Base-by-base conservation (phyloP, 2,113 vertebrate species). In the Miniopterus natalensis region DNA sequence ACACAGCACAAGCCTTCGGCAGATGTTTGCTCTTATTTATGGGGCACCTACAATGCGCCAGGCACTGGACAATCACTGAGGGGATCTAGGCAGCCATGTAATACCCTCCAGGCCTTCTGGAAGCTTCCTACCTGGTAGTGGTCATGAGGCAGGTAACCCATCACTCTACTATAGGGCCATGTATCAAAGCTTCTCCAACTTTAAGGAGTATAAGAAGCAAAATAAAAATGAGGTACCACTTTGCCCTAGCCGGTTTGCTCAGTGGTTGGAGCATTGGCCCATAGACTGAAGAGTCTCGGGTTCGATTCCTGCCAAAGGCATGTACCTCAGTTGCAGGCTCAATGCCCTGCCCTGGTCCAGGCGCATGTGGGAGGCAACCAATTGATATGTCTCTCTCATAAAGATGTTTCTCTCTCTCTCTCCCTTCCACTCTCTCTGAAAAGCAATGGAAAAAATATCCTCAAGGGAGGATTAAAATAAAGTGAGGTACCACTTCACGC, bases 81-180 rank as follows among this genome's bases (percentile, higher is more conserved):
- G 53, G 31, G 23, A 18, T 10, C n/a, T 23, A 42, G 55, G 81
- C 42, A 70, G 45, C 21, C 21, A 21, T 4, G n/a, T 29, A 42
- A 11, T 23, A 0, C 20, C 1, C 7, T 65, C 17, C 3, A 23
- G 45, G 21, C 8, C 0, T 31, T 47, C 66, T 9, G 31, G 49
- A 40, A 55, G 17, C 53, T 92, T 23, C n/a, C 8, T 0, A 0
- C 23, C 63, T 57, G 74, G 11, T 8, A 65, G 14, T 63, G 18
- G 2, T 13, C 23, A 4, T 8, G 12, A 81, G 70, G 10, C 11
- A 63, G 45, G 47, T 18, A 36, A 61, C 59, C 40, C 14, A 68
- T 57, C 21, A 25, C 53, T 21, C 1, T 42, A 11, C 18, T 25
- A 23, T 17, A 25, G 47, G 42, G 53, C 15, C 71, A 31, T 18